Evolutionary conservation across 2,888 invertebrate species (phyloP).

Genomic region (Tinea trinotella): DNA sequence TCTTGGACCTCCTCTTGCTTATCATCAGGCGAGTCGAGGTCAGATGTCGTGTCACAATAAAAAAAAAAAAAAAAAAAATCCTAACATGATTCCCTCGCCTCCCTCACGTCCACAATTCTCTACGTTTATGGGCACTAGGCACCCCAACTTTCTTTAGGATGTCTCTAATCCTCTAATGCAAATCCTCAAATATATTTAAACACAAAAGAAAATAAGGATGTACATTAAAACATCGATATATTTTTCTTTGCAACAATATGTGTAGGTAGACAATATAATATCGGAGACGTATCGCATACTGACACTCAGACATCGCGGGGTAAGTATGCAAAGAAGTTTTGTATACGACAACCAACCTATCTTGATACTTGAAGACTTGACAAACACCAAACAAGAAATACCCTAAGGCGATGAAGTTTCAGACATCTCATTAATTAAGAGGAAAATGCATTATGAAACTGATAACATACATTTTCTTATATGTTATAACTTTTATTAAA

Average conservation of each 20-base stretch:
- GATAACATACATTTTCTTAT: background rate
- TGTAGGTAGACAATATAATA: constrained; percentile 64
- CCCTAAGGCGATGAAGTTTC: constrained; percentile 32
- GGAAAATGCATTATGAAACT: constrained; percentile 15
- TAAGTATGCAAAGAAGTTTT: constrained; percentile 72
- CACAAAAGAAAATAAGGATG: no score
- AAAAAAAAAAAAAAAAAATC: no score
- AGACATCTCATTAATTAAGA: constrained; percentile 34
- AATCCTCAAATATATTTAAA: no score
- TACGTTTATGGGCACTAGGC: no score
- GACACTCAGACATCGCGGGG: constrained; percentile 56
- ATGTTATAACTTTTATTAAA: background rate
- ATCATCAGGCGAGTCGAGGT: no score
- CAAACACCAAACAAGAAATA: constrained; percentile 15
- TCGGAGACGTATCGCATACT: constrained; percentile 68
- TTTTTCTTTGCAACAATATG: constrained; percentile 41
- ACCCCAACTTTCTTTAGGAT: no score
- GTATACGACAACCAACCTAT: constrained; percentile 35
- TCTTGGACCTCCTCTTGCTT: no score
- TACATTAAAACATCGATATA: constrained; percentile 13
- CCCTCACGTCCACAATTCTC: no score
- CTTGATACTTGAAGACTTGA: constrained; percentile 45
- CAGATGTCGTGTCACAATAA: no score
- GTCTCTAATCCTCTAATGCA: no score
- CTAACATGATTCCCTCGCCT: no score